phyloP scores from a whole-genome alignment of 2,113 vertebrate genomes.

The Aramus guarauna region DNA sequence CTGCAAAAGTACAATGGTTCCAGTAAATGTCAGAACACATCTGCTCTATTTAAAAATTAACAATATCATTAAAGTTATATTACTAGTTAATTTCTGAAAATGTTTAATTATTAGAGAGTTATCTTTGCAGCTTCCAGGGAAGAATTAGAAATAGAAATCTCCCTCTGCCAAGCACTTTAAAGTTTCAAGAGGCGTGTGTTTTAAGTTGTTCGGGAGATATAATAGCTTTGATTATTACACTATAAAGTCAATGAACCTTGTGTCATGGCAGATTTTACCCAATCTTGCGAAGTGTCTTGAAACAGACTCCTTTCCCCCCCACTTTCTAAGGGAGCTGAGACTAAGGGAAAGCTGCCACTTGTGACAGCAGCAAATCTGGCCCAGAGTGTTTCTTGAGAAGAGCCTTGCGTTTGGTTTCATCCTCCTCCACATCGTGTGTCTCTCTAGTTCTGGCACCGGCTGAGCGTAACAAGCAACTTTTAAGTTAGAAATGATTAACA shows the following conservation, averaged over 20 bases:
- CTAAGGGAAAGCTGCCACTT: conserved; percentile 12
- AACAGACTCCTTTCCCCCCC: not conserved
- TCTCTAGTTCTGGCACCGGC: not conserved
- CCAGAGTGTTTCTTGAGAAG: not conserved
- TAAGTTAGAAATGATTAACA: not conserved
- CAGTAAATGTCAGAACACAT: conserved; percentile 55
- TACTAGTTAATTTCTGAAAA: conserved; percentile 56
- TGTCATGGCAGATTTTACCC: conserved; percentile 15
- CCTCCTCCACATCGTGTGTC: not conserved
- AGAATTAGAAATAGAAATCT: conserved; percentile 26
- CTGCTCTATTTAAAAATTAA: conserved; percentile 65
- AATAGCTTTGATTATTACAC: conserved; percentile 5
- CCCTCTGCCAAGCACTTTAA: not conserved
- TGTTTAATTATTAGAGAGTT: conserved; percentile 54
- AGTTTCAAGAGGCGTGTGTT: conserved; percentile 28
- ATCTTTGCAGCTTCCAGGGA: conserved; percentile 10
- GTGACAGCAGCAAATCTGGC: conserved; percentile 32
- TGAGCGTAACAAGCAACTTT: not conserved
- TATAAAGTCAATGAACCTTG: not conserved
- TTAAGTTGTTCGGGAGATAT: conserved; percentile 10
- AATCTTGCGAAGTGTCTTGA: not conserved
- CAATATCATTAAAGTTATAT: conserved; percentile 54
- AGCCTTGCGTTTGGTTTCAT: not conserved
- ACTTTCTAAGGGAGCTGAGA: not conserved
- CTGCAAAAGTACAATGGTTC: conserved; percentile 34